These are phyloP conservation scores for Lomographa bimaculata DNA, from an alignment of 2,888 invertebrate species.

Conservation along the genomic window DNA sequence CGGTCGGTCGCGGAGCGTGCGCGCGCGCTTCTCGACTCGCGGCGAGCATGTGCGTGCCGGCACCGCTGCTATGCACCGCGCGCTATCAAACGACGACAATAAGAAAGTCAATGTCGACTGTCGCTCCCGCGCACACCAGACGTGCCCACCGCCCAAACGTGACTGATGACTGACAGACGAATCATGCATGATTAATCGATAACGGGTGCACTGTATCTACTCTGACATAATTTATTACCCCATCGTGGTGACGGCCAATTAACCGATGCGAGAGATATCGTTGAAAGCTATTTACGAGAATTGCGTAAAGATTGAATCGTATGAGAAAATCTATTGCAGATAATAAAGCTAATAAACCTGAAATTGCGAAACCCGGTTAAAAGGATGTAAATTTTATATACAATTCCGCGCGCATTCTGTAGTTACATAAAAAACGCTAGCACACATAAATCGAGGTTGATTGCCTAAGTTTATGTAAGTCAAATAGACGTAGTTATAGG, in stretches of 20 bases:
- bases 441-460: constrained; percentile 33
- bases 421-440: constrained; percentile 26
- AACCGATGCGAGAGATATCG: constrained; percentile 16
- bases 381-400: constrained; percentile 19
- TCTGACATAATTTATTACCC: constrained; percentile 30
- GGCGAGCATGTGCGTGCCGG: constrained; percentile 68
- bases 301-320: neutral
- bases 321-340: constrained; percentile 4
- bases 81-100: constrained; percentile 63
- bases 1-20: constrained; percentile 65
- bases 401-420: constrained; percentile 25
- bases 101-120: constrained; percentile 83
- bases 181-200: constrained; percentile 44
- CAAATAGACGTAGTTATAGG: constrained; percentile 20
- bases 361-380: constrained; percentile 25
- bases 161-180: constrained; percentile 52
- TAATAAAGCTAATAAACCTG: constrained; percentile 6
- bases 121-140: constrained; percentile 57
- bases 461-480: constrained; percentile 33
- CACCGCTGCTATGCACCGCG: constrained; percentile 44
- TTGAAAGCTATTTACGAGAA: constrained; percentile 20
- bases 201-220: constrained; percentile 27
- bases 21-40: constrained; percentile 76
- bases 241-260: constrained; percentile 26
- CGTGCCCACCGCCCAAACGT: constrained; percentile 35